Conservation (phyloP, 2,888 invertebrate genomes). For the Loripinus fragilis region DNA sequence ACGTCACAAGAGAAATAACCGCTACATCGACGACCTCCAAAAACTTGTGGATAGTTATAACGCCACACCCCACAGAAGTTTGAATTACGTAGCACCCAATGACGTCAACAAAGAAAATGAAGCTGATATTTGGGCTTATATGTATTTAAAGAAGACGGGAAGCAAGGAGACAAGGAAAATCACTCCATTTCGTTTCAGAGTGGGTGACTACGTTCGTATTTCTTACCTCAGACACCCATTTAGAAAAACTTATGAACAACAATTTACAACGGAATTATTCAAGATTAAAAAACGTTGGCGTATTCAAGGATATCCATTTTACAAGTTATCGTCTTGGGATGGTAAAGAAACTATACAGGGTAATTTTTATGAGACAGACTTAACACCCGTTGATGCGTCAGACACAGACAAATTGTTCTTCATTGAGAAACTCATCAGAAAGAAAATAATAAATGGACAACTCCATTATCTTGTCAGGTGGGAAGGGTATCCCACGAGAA, state of each 20-base stretch:
- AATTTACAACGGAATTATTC: constrained; percentile 32
- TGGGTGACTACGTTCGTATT: constrained; percentile 22
- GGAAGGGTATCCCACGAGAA: constrained; percentile 1
- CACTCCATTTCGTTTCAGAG: constrained; percentile 14
- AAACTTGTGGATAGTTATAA: constrained; percentile 46
- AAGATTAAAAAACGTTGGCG: constrained; percentile 27
- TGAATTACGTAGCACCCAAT: constrained; percentile 45
- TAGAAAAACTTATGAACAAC: constrained; percentile 30
- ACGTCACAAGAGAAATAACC: constrained; percentile 27
- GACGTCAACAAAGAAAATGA: constrained; percentile 43
- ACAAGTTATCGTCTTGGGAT: constrained; percentile 27
- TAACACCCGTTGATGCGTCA: constrained; percentile 37
- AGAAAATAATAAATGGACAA: constrained; percentile 20
- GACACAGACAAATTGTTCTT: constrained; percentile 26
- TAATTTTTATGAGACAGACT: constrained; percentile 38
- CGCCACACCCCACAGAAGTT: constrained; percentile 44
- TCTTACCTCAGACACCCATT: constrained; percentile 33
- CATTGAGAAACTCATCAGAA: constrained; percentile 42
- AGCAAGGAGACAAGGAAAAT: neutral
- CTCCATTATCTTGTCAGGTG: neutral
- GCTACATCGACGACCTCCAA: constrained; percentile 46
- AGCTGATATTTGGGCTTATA: constrained; percentile 43
- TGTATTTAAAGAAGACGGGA: constrained; percentile 25
- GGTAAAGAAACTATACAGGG: constrained; percentile 25
- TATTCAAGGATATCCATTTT: constrained; percentile 40